These are phyloP conservation scores for Menidia menidia DNA, from an alignment of 2,797 vertebrate genomes.

Conservation along the genomic window DNA sequence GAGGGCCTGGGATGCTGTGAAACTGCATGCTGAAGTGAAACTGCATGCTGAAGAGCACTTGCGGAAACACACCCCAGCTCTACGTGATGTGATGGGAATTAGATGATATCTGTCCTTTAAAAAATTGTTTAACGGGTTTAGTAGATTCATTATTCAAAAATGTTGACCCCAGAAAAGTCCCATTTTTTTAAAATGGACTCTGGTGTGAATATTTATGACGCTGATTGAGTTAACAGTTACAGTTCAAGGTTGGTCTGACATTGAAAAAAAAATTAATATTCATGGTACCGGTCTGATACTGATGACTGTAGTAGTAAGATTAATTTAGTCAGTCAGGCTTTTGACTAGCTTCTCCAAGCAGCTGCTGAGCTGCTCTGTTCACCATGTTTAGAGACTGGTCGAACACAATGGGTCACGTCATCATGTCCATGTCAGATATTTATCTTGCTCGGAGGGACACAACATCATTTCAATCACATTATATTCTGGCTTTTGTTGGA, in stretches of 20 bases:
- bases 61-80: conserved; percentile 5
- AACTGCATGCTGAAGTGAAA: conserved; percentile 18
- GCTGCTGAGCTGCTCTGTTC: conserved; percentile 33
- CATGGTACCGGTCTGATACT: too few relatives aligned
- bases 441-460: conserved; percentile 37
- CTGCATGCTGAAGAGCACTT: conserved; percentile 24
- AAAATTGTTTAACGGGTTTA: conserved; percentile 3
- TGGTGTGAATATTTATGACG: conserved; percentile 1
- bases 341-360: conserved; percentile 17
- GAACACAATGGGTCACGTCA: conserved; percentile 23
- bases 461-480: conserved; percentile 14
- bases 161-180: background rate
- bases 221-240: background rate
- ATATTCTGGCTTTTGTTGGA: conserved; percentile 24
- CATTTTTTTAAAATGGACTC: background rate
- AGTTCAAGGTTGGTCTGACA: conserved; percentile 13
- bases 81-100: conserved; percentile 2
- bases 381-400: conserved; percentile 43
- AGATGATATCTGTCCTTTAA: background rate
- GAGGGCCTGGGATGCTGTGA: conserved; percentile 26
- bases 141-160: background rate
- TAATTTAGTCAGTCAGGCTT: conserved; percentile 1
- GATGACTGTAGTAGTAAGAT: background rate
- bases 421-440: conserved; percentile 43
- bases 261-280: background rate